These are phyloP conservation scores for Pyrochroa serraticornis DNA, from an alignment of 2,888 invertebrate genomes.

Conservation along the genomic window DNA sequence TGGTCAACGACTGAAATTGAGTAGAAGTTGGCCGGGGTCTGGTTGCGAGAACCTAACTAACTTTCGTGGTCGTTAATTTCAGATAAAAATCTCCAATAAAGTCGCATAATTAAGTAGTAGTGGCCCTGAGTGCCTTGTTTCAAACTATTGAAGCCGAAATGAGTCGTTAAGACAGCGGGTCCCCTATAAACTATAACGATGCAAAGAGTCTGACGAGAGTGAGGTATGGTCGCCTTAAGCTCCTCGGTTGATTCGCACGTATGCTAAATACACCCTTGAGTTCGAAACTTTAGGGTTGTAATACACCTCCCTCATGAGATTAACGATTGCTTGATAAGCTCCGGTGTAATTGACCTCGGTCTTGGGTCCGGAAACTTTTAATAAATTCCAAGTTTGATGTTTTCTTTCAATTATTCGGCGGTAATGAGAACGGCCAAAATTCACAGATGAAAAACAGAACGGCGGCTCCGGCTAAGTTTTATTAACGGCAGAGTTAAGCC, in stretches of 20 bases:
- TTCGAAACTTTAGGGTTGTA: conserved; percentile 36
- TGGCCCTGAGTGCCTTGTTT: no score
- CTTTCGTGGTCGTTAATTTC: no score
- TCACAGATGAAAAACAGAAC: no score
- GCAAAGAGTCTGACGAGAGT: conserved; percentile 21
- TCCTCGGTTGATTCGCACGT: conserved; percentile 30
- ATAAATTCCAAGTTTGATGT: not conserved
- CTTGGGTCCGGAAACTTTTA: conserved; percentile 13
- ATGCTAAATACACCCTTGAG: conserved; percentile 38
- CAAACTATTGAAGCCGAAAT: no score
- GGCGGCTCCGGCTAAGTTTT: not conserved
- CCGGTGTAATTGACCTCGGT: conserved; percentile 32
- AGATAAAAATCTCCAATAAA: no score
- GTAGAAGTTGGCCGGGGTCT: no score
- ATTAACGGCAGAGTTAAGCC: not conserved
- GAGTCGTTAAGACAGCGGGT: not conserved
- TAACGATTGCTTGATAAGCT: conserved; percentile 36
- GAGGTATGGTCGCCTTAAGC: conserved; percentile 19
- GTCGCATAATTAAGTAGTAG: no score
- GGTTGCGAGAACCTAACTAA: no score
- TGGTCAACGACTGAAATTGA: no score
- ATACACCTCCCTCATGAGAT: conserved; percentile 36
- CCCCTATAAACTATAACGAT: conserved; percentile 14
- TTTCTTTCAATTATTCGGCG: not conserved
- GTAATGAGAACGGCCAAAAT: not conserved